Evolutionary conservation across 2,888 invertebrate species (phyloP).

Genomic region (Troides oblongomaculatus): DNA sequence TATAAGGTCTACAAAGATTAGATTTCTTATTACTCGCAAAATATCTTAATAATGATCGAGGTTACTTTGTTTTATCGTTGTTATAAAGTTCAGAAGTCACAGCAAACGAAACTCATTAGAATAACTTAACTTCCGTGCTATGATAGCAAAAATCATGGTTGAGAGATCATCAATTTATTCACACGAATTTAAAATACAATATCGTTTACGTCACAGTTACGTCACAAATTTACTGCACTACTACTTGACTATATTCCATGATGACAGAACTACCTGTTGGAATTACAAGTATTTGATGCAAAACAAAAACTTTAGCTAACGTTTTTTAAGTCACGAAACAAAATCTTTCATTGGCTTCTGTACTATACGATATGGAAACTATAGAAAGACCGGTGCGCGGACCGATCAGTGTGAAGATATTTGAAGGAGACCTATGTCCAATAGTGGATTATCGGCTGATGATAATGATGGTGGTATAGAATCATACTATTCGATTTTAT

Average conservation of each 20-base stretch:
- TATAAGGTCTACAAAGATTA: too few relatives aligned
- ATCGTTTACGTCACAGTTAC: background rate
- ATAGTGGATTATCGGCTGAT: too few relatives aligned
- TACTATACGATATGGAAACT: background rate
- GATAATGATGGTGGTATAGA: too few relatives aligned
- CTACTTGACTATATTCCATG: background rate
- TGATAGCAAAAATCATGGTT: background rate
- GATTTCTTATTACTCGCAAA: too few relatives aligned
- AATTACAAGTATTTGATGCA: background rate
- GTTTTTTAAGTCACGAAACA: background rate
- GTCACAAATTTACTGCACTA: too few relatives aligned
- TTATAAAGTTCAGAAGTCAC: conserved; percentile 3
- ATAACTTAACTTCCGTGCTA: background rate
- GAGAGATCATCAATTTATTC: background rate
- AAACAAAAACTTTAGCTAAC: background rate
- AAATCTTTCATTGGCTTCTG: background rate
- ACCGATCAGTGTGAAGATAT: too few relatives aligned
- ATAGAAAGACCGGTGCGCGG: too few relatives aligned
- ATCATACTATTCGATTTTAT: too few relatives aligned
- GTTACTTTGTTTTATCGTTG: conserved; percentile 2
- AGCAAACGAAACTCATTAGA: background rate
- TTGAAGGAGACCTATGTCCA: too few relatives aligned
- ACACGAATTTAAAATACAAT: background rate
- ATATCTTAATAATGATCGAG: background rate
- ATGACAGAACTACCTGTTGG: background rate